Conservation (phyloP, 2,113 vertebrate species). For the Syngnathus typhle region DNA sequence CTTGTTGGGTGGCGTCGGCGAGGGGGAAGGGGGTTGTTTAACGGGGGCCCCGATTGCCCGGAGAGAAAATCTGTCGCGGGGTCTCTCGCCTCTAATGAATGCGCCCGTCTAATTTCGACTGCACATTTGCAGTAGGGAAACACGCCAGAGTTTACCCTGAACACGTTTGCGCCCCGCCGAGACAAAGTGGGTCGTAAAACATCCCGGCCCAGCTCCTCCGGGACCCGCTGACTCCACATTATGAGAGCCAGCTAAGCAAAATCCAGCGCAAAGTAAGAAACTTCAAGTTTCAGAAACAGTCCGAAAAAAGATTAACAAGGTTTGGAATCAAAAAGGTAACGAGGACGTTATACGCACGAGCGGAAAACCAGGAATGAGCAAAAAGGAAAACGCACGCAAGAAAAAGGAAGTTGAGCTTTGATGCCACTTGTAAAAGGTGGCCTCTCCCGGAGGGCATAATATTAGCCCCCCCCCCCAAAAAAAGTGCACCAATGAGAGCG, state of each 20-base stretch:
- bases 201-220: conserved; percentile 38
- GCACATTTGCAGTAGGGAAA: conserved; percentile 51
- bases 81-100: conserved; percentile 57
- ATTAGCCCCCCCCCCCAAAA: too few species aligned
- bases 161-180: conserved; percentile 49
- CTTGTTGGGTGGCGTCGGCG: conserved; percentile 45
- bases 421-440: conserved; percentile 48
- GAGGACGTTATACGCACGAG: background rate
- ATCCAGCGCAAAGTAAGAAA: conserved; percentile 2
- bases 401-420: conserved; percentile 46
- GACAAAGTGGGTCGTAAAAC: conserved; percentile 68
- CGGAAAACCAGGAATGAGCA: conserved; percentile 18
- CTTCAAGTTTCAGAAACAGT: background rate
- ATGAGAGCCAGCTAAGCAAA: conserved; percentile 19
- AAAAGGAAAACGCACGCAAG: conserved; percentile 22
- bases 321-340: background rate
- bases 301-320: background rate
- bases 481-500: too few species aligned
- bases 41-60: conserved; percentile 52
- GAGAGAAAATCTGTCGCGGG: conserved; percentile 59
- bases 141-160: conserved; percentile 53
- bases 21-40: conserved; percentile 41
- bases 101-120: conserved; percentile 65
- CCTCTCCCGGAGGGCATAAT: conserved; percentile 18
- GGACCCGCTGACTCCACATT: conserved; percentile 64